Base-by-base conservation (phyloP, 2,888 invertebrate species). In the Macrostomum cliftonense region DNA sequence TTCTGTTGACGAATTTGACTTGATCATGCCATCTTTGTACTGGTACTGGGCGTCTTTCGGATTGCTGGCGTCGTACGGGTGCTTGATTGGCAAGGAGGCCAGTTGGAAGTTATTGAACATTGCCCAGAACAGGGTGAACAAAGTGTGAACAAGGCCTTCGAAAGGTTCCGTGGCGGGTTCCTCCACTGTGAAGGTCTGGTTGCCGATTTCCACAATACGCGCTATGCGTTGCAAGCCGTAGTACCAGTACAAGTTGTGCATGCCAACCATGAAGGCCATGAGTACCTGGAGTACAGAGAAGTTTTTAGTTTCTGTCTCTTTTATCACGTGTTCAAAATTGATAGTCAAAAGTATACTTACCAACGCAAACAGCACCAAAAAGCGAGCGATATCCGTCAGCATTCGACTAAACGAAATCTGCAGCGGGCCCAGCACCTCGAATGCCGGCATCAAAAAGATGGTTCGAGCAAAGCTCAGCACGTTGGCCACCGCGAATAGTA, bases 51-150 rank as follows among this genome's bases (percentile, higher is more conserved):
- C 28, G 28, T 28, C 28, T 7, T 28, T 28, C 9, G 28, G 28
- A 28, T 28, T 28, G 28, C 28, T 28, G 28, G 28, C 28, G 9
- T 28, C 28, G 28, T 28, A 28, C 28, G 57, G 64, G 61, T 19
- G 56, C 58, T 12, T 61, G 1, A 65, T 62, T 39, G 56, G 58
- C 43, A 65, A 62, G 49, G 64, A 66, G 38, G 58, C 60, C 43
- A 66, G 61, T 54, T 60, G 63, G 45, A 67, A 60, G 55, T 66
- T 63, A 17, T 68, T 66, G 57, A 69, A 69, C 63, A 69, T 68
- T 19, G 68, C 63, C 69, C 69, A 69, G 55, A 69, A 68, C 45
- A 69, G 55, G 56, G 66, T 69, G 57, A 61, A 64, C 52, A 69
- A 61, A 40, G 69, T 69, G 49, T 63, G 65, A 28, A 28, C 28